Conservation (phyloP, 64 coral and sea anemone genomes). For the Dendronephthya gigantea region DNA sequence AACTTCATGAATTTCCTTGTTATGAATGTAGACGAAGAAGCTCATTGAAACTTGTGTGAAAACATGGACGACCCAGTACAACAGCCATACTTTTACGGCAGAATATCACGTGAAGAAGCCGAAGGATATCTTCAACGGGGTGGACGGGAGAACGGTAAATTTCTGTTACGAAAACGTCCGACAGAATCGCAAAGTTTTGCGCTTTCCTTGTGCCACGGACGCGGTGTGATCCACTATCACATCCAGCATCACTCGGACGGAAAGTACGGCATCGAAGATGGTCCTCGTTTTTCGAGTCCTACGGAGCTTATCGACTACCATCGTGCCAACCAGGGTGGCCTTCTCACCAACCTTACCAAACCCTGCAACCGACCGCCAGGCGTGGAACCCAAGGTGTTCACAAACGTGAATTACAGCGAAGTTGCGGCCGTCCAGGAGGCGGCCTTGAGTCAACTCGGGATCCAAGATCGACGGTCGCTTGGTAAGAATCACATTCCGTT, state of each 20-base stretch:
- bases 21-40: not conserved
- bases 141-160: not conserved
- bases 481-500: not conserved
- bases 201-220: not conserved
- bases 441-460: not conserved
- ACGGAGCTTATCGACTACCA: not conserved
- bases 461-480: not conserved
- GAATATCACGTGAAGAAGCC: not conserved
- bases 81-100: not conserved
- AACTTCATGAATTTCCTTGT: not conserved
- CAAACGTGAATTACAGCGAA: not conserved
- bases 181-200: not conserved
- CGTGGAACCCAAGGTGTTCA: not conserved
- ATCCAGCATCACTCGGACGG: not conserved
- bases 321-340: not conserved
- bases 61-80: not conserved
- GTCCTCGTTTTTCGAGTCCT: not conserved
- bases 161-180: not conserved
- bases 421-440: not conserved
- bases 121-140: not conserved
- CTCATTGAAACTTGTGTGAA: not conserved
- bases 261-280: slow-evolving; percentile 4
- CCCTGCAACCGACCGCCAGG: not conserved
- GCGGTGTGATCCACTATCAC: not conserved
- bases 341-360: not conserved